Percentiles rank a stretch among this genome's conserved stretches.
phyloP scores from a whole-genome alignment of 2,113 vertebrate species.

The Chrysemys picta region DNA sequence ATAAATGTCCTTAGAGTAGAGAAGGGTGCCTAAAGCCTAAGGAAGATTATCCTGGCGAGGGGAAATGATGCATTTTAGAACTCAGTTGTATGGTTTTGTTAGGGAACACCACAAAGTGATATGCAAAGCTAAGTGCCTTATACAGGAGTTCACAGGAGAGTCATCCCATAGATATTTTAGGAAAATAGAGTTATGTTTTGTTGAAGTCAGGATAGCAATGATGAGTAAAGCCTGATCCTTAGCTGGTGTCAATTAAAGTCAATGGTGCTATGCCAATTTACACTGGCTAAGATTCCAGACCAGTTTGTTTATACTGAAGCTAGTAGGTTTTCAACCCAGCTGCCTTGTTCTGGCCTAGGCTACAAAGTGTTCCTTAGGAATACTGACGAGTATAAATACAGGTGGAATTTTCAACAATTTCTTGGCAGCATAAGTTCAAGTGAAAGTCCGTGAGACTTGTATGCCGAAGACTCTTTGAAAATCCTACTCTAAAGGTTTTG shows the following conservation, averaged over 20 bases:
- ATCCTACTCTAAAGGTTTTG: neutral
- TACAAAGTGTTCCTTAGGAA: neutral
- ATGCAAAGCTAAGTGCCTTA: neutral
- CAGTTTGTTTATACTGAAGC: too few species aligned
- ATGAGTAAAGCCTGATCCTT: neutral
- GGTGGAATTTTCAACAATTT: neutral
- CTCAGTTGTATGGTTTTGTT: neutral
- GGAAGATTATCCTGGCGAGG: neutral
- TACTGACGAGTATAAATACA: neutral
- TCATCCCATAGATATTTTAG: neutral
- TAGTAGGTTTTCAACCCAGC: neutral
- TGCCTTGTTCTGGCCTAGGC: neutral
- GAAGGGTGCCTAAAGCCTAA: neutral
- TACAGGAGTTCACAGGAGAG: neutral
- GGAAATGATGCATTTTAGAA: neutral
- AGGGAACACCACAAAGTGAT: neutral
- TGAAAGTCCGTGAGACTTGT: neutral
- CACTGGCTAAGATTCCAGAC: too few species aligned
- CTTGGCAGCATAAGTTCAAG: neutral
- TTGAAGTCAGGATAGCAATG: neutral
- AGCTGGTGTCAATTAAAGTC: too few species aligned
- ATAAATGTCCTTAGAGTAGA: neutral
- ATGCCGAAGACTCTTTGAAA: neutral
- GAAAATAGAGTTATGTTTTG: neutral
- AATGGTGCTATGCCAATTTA: too few species aligned